Evolutionary conservation across 2,888 invertebrate genomes (phyloP), one percentile per base, ranked within the genome.

Genomic region (Labia minor): DNA sequence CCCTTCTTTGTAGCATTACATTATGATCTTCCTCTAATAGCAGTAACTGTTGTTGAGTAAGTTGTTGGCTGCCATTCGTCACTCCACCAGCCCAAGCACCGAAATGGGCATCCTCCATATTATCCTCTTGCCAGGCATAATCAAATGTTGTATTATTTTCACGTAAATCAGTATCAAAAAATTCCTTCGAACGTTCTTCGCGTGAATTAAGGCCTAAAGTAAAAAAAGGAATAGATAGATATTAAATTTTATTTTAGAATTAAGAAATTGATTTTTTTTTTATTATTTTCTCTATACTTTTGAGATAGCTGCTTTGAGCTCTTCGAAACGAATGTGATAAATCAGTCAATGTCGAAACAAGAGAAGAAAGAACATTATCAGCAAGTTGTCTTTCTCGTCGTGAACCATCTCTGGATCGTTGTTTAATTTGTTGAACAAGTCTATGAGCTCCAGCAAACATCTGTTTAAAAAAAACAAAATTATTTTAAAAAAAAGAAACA

Each of bases 181-280:
- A 95, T 49, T 90, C 88, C 73, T 90, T 89, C 1, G 94, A 93
- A 66, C 95, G 82, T 74, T 95, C 95, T 76, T 96, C 95, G 71
- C 95, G 83, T 0, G 89, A 90, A 69, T 94, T 92, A 0, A 98
- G 80, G 72, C 94, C 86, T 85, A 74, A 61, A 49, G 61, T 66
- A 65, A 49, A 19, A 63, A 19, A 68, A 11, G 63, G 66, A 63
- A 8, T 66, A n/a, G 26, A 37, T 63, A 10, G 8, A 65, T 11
- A 63, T 21, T n/a, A 65, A 37, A 65, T 19, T 64, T 67, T 67
- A 67, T 62, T 19, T 21, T 8, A 26, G 8, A 26, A 26, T 26
- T 26, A 8, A 26, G 26, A 26, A 26, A 3, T 26, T 8, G 26
- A 26, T 26, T 8, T 8, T 26, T 26, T 26, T 3, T 6, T 8